Conservation (phyloP, 2,113 vertebrate species). For the Grammomys surdaster region DNA sequence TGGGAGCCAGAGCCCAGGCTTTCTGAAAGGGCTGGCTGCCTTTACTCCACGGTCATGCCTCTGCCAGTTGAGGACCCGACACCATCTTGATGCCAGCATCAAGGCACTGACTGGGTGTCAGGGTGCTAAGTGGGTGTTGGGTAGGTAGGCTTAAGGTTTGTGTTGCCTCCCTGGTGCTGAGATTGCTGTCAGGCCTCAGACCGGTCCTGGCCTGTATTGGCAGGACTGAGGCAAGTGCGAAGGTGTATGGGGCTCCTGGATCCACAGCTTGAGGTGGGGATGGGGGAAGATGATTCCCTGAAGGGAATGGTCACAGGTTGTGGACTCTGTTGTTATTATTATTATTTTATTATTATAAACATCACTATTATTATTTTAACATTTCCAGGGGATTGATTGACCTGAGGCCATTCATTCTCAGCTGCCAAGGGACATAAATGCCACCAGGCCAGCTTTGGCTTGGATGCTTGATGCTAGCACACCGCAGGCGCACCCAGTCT, state of each 20-base stretch:
- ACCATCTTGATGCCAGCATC: background rate
- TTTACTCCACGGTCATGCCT: background rate
- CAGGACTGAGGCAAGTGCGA: no score
- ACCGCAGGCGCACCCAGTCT: background rate
- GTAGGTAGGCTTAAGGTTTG: background rate
- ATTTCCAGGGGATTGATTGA: slow-evolving; percentile 72
- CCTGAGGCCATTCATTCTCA: slow-evolving; percentile 52
- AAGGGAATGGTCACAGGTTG: slow-evolving; percentile 29
- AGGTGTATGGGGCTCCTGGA: background rate
- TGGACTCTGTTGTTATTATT: slow-evolving; percentile 68
- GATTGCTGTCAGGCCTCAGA: background rate
- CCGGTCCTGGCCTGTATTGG: background rate
- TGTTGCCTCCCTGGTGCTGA: background rate
- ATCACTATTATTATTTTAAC: slow-evolving; percentile 62
- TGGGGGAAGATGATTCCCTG: background rate
- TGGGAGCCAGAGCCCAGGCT: background rate
- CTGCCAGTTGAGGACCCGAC: rapidly evolving
- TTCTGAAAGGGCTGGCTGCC: background rate
- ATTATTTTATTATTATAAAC: background rate
- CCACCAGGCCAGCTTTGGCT: background rate
- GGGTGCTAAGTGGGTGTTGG: no score
- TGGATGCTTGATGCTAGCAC: background rate
- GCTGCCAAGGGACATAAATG: slow-evolving; percentile 33
- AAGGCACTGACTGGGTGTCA: background rate
- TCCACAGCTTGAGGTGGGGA: background rate